These are phyloP conservation scores for Potamarius usumacintae DNA, from an alignment of 2,113 vertebrate genomes.

Conservation along the genomic window DNA sequence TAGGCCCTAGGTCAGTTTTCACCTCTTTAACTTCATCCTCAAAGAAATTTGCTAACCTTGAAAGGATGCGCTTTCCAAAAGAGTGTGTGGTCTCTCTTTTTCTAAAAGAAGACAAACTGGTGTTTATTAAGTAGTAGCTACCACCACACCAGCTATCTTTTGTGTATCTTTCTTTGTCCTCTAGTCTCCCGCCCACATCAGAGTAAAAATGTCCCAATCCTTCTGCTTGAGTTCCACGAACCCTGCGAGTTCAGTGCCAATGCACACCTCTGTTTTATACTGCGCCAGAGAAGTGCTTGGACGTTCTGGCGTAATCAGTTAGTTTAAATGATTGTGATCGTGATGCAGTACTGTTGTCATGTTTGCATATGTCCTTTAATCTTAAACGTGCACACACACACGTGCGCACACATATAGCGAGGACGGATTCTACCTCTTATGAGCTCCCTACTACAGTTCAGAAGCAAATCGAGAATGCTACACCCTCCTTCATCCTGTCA, in stretches of 20 bases:
- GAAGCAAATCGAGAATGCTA: conserved; percentile 23
- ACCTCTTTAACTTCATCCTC: neutral
- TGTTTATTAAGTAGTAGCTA: neutral
- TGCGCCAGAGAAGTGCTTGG: neutral
- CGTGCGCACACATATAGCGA: neutral
- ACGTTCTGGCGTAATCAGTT: neutral
- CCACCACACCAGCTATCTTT: neutral
- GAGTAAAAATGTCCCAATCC: neutral
- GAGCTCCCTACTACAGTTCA: neutral
- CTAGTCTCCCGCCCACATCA: neutral
- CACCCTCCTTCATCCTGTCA: conserved; percentile 9
- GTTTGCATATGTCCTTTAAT: conserved; percentile 2
- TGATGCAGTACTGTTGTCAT: neutral
- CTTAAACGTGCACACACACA: neutral
- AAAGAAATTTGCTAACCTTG: neutral
- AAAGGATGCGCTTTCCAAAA: neutral
- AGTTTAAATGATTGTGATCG: neutral
- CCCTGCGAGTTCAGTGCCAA: neutral
- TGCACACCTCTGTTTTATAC: neutral
- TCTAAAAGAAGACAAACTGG: neutral
- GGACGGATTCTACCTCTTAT: neutral
- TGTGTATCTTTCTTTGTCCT: neutral
- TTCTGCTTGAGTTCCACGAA: neutral
- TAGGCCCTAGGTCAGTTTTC: neutral
- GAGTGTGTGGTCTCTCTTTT: neutral